A percentile compares a stretch with the other conserved stretches of the same genome.
These are phyloP conservation scores for Pelecanus crispus DNA, from an alignment of 2,113 vertebrate genomes.

Conservation along the genomic window DNA sequence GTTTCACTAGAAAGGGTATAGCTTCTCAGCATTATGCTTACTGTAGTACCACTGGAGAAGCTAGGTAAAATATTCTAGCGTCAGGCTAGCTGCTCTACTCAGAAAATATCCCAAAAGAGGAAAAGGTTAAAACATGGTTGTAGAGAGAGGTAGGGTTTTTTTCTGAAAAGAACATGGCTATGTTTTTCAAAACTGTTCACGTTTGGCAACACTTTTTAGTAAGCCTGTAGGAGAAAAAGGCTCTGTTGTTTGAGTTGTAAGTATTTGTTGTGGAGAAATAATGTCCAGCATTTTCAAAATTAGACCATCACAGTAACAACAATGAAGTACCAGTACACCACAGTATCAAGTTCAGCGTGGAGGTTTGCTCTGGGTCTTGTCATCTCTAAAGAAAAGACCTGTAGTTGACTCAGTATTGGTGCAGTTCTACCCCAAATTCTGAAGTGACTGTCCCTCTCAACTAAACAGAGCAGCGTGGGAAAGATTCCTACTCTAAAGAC, in stretches of 20 bases:
- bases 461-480: background rate
- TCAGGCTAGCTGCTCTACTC: fast-evolving
- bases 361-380: background rate
- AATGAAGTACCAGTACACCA: background rate
- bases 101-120: background rate
- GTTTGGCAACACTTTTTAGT: background rate
- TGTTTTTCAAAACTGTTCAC: background rate
- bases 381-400: background rate
- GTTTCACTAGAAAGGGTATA: background rate
- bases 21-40: background rate
- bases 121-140: background rate
- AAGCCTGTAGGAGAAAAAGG: background rate
- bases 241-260: background rate
- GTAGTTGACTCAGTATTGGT: background rate
- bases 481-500: background rate
- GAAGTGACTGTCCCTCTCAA: background rate
- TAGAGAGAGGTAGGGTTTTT: background rate
- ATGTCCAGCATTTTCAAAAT: background rate
- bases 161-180: background rate
- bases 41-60: fast-evolving
- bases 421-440: background rate
- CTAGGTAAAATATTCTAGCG: background rate
- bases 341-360: background rate
- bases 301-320: background rate
- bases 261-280: background rate